phyloP scores from a whole-genome alignment of 2,888 invertebrate genomes.

The Arge pagana region DNA sequence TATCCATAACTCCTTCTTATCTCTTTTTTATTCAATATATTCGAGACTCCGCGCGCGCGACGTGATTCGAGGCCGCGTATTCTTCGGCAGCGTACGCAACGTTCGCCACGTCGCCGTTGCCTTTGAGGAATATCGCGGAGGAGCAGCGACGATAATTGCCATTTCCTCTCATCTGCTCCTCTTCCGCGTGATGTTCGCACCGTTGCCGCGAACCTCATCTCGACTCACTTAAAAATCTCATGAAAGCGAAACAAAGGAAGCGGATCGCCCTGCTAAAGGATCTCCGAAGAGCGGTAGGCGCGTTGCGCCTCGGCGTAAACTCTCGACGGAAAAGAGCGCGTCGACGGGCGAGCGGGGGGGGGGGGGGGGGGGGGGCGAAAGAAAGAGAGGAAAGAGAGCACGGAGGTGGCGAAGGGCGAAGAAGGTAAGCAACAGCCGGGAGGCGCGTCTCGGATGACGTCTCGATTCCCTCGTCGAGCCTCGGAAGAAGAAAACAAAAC shows the following conservation, averaged over 20 bases:
- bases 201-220: conserved; percentile 41
- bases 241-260: conserved; percentile 51
- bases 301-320: conserved; percentile 46
- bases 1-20: too few relatives aligned
- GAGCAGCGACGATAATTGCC: conserved; percentile 16
- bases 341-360: conserved; percentile 16
- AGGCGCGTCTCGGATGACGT: conserved; percentile 49
- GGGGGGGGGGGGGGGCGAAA: conserved; percentile 21
- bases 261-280: conserved; percentile 31
- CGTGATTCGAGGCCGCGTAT: not conserved
- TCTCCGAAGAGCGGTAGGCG: conserved; percentile 32
- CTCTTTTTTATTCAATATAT: conserved; percentile 13
- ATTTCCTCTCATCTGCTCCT: not conserved
- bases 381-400: conserved; percentile 3
- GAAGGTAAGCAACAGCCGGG: conserved; percentile 9
- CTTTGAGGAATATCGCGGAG: too few relatives aligned
- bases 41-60: not conserved
- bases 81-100: not conserved
- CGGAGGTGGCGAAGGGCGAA: not conserved
- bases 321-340: too few relatives aligned
- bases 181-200: conserved; percentile 4
- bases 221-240: conserved; percentile 52
- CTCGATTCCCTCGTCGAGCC: conserved; percentile 47
- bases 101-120: not conserved
- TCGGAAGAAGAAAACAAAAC: conserved; percentile 34